Conservation (phyloP, 1,140 invertebrate species). For the Aphelenchoides avenae region DNA sequence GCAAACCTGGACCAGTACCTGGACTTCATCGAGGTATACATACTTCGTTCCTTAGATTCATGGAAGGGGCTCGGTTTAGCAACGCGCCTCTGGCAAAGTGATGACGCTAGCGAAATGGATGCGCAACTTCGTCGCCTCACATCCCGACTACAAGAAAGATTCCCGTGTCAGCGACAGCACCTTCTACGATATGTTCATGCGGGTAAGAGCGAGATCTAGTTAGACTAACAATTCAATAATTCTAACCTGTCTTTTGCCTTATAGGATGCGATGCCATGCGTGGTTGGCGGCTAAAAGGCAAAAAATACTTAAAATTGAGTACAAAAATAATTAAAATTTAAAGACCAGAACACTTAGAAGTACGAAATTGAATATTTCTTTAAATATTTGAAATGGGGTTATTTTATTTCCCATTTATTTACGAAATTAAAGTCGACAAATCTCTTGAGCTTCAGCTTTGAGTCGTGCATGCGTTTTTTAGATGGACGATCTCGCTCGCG, state of each 20-base stretch:
- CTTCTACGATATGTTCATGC: conserved; percentile 80
- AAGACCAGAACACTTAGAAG: too few species aligned
- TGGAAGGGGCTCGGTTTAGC: conserved; percentile 29
- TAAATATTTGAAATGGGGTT: too few species aligned
- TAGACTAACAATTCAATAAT: too few species aligned
- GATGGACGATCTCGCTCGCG: conserved; percentile 56
- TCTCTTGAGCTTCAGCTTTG: too few species aligned
- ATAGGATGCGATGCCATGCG: too few species aligned
- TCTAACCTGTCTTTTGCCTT: too few species aligned
- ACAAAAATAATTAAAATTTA: too few species aligned
- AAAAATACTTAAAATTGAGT: too few species aligned
- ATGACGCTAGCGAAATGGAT: conserved; percentile 86
- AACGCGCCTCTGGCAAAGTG: conserved; percentile 59
- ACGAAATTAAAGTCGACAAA: too few species aligned
- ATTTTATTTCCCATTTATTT: neutral
- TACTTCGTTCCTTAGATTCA: conserved; percentile 23
- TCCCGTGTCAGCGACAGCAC: conserved; percentile 81
- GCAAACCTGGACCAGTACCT: conserved; percentile 95
- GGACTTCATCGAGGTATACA: conserved; percentile 74
- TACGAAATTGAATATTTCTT: too few species aligned
- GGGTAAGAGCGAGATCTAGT: too few species aligned
- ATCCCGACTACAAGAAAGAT: conserved; percentile 84
- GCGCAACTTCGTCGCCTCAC: conserved; percentile 78
- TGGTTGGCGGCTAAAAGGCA: too few species aligned
- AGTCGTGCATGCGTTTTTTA: conserved; percentile 28